A percentile compares a stretch with the other conserved stretches of the same genome.
phyloP scores from a whole-genome alignment of 2,888 invertebrate genomes.

The Drosophila imparisetae region DNA sequence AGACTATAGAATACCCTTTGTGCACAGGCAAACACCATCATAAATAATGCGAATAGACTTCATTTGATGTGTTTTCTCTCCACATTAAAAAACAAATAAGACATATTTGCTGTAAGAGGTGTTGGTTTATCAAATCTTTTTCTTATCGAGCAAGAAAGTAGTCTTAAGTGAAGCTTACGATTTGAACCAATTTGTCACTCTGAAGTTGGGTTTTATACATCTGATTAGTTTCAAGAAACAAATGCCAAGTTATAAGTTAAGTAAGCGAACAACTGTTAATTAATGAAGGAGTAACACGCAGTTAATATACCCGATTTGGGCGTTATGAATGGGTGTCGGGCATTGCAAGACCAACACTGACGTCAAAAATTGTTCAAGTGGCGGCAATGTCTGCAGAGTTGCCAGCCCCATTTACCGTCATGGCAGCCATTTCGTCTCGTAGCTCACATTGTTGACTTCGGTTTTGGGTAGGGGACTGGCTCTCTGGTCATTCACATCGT shows the following conservation, averaged over 20 bases:
- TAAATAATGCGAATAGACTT: not conserved
- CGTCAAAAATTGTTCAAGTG: constrained; percentile 38
- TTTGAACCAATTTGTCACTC: not conserved
- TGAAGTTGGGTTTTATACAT: not conserved
- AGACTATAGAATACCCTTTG: constrained; percentile 4
- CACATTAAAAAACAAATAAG: rapidly evolving
- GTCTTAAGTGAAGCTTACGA: not conserved
- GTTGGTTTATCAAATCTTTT: not conserved
- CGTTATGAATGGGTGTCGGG: not conserved
- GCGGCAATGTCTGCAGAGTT: constrained; percentile 28
- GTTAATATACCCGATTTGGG: constrained; percentile 21
- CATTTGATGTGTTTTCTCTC: not conserved
- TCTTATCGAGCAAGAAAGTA: not conserved
- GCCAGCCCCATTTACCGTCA: constrained; percentile 27
- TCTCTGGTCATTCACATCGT: constrained; percentile 73
- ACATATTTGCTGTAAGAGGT: not conserved
- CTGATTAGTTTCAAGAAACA: not conserved
- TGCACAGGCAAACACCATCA: not conserved
- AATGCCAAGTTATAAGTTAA: not conserved
- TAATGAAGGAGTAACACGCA: not conserved
- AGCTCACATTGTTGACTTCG: constrained; percentile 45
- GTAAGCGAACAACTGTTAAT: not conserved
- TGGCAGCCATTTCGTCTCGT: constrained; percentile 24
- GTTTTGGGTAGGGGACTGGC: constrained; percentile 35
- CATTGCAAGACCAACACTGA: constrained; percentile 20